Conservation (phyloP, 2,888 invertebrate species). For the Dryocosmus kuriphilus region DNA sequence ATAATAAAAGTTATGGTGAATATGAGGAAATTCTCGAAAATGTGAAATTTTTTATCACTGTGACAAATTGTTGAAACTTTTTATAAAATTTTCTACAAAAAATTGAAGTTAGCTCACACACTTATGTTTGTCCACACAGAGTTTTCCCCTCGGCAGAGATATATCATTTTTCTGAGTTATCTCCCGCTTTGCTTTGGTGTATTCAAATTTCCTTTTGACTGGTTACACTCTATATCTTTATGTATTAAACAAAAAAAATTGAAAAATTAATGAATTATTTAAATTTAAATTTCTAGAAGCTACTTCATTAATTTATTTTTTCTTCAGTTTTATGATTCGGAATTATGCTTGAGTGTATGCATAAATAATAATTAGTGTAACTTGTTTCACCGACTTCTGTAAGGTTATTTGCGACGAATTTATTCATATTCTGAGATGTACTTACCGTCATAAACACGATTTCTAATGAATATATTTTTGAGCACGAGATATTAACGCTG, state of each 20-base stretch:
- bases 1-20: too few relatives aligned
- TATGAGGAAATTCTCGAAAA: neutral
- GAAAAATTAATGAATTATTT: neutral
- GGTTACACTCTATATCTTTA: slow-evolving; percentile 12
- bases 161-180: slow-evolving; percentile 10
- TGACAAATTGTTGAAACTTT: slow-evolving; percentile 28
- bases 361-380: too few relatives aligned
- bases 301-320: too few relatives aligned
- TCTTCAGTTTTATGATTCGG: too few relatives aligned
- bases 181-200: slow-evolving; percentile 8
- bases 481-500: too few relatives aligned
- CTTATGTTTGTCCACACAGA: neutral
- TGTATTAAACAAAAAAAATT: neutral
- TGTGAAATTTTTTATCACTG: neutral
- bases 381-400: too few relatives aligned
- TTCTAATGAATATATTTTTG: too few relatives aligned
- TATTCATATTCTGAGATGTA: too few relatives aligned
- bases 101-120: slow-evolving; percentile 16
- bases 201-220: slow-evolving; percentile 19
- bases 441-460: too few relatives aligned
- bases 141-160: slow-evolving; percentile 14
- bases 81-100: slow-evolving; percentile 3
- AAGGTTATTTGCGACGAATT: too few relatives aligned
- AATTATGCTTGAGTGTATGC: too few relatives aligned
- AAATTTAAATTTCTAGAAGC: too few relatives aligned